Evolutionary conservation across 2,113 vertebrate genomes (phyloP).

Genomic region (Chionis minor): DNA sequence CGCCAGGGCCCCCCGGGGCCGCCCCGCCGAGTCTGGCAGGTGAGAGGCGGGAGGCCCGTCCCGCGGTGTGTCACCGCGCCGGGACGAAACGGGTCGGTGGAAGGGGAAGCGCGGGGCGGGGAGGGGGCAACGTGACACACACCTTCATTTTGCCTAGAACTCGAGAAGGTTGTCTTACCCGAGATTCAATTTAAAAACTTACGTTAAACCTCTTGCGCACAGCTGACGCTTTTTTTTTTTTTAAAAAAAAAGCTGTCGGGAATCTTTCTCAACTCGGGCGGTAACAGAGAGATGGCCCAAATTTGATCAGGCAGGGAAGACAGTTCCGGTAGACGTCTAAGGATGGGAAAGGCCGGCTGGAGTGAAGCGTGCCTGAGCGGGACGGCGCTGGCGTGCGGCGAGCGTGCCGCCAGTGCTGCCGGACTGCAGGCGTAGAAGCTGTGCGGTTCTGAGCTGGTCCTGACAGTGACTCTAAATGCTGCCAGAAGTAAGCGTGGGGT

Average conservation of each 20-base stretch:
- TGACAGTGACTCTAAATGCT: accelerated
- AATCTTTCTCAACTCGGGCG: accelerated
- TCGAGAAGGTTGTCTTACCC: too few relatives aligned
- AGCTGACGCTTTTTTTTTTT: background rate
- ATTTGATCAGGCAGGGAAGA: background rate
- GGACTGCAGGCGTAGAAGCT: accelerated
- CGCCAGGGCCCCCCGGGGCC: background rate
- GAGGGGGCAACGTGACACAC: too few relatives aligned
- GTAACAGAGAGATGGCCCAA: background rate
- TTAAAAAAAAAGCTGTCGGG: background rate
- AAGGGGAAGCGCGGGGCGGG: accelerated
- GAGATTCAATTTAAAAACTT: background rate
- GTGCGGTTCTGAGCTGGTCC: accelerated
- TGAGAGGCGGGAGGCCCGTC: background rate
- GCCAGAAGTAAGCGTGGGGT: background rate
- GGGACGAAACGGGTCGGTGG: accelerated
- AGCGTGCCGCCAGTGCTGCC: background rate
- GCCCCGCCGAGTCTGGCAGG: background rate
- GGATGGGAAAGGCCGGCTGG: background rate
- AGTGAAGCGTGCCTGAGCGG: accelerated
- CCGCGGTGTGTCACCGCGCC: accelerated
- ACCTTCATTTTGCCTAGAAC: accelerated
- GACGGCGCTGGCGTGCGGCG: accelerated
- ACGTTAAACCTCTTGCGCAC: accelerated
- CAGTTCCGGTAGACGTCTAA: background rate